These are phyloP conservation scores for Dicranocentrus wangi DNA, from an alignment of 2,888 invertebrate genomes.

Conservation along the genomic window DNA sequence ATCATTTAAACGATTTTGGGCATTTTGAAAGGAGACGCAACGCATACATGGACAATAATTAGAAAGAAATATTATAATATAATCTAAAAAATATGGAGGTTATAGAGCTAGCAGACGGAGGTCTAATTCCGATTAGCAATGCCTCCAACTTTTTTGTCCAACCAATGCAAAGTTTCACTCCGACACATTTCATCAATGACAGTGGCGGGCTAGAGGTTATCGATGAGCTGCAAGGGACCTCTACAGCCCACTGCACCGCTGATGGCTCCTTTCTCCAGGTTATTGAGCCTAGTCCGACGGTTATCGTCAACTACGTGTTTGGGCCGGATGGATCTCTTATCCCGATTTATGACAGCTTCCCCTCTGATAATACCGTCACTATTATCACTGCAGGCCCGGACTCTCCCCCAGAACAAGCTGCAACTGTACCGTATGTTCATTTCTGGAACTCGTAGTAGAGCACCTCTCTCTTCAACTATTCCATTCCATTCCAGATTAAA, in stretches of 20 bases:
- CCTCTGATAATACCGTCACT: slow-evolving; percentile 22
- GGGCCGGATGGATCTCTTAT: slow-evolving; percentile 32
- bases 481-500: too few species aligned
- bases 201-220: slow-evolving; percentile 26
- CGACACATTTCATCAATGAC: slow-evolving; percentile 17
- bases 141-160: slow-evolving; percentile 6
- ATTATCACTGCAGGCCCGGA: slow-evolving; percentile 5
- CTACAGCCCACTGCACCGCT: neutral
- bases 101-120: slow-evolving; percentile 16
- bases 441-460: neutral
- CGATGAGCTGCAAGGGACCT: slow-evolving; percentile 10
- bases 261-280: slow-evolving; percentile 5
- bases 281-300: slow-evolving; percentile 8
- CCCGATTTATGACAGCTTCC: slow-evolving; percentile 29
- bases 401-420: neutral
- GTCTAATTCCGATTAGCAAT: neutral
- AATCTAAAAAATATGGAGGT: slow-evolving; percentile 45
- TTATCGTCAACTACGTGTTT: slow-evolving; percentile 20
- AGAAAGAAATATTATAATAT: too few species aligned
- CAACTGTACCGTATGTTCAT: slow-evolving; percentile 31
- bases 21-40: too few species aligned
- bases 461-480: too few species aligned
- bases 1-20: too few species aligned
- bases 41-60: too few species aligned
- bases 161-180: neutral